These are phyloP conservation scores for Lasiurus cinereus DNA, from an alignment of 2,113 vertebrate species.

Conservation along the genomic window DNA sequence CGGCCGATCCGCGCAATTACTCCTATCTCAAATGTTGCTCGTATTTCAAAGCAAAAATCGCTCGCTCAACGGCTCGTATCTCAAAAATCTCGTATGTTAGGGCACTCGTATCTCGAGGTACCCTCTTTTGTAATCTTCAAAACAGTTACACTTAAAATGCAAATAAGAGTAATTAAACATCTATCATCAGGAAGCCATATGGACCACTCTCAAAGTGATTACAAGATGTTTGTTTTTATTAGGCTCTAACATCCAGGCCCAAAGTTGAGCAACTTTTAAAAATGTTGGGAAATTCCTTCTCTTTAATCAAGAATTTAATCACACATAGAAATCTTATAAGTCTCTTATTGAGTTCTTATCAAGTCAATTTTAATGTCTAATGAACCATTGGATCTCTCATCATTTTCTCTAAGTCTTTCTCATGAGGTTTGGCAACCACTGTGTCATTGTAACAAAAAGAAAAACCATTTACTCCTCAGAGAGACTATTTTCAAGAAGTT, in stretches of 20 bases:
- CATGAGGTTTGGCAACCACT: conserved; percentile 60
- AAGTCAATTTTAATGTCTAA: conserved; percentile 59
- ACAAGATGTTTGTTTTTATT: conserved; percentile 65
- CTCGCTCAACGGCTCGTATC: too few species aligned
- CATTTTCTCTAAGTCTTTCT: conserved; percentile 75
- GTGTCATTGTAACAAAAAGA: conserved; percentile 62
- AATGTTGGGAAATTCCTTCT: conserved; percentile 48
- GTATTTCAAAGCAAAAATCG: too few species aligned
- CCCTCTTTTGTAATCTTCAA: conserved; percentile 14
- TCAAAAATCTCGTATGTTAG: too few species aligned
- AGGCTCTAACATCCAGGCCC: conserved; percentile 29
- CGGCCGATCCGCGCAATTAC: too few species aligned
- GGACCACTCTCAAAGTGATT: conserved; percentile 30
- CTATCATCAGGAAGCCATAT: conserved; percentile 50
- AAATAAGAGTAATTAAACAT: conserved; percentile 56
- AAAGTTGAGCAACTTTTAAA: conserved; percentile 51
- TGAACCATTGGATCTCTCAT: conserved; percentile 40
- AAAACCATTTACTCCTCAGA: conserved; percentile 58
- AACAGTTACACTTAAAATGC: conserved; percentile 63
- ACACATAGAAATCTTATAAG: conserved; percentile 62
- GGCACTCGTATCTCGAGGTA: background rate
- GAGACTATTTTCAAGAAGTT: conserved; percentile 61
- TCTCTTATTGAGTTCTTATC: conserved; percentile 66
- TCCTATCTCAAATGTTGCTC: too few species aligned
- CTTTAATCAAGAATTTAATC: conserved; percentile 73